These are phyloP conservation scores for Nothoprocta perdicaria DNA, from an alignment of 2,113 vertebrate genomes.

Conservation along the genomic window DNA sequence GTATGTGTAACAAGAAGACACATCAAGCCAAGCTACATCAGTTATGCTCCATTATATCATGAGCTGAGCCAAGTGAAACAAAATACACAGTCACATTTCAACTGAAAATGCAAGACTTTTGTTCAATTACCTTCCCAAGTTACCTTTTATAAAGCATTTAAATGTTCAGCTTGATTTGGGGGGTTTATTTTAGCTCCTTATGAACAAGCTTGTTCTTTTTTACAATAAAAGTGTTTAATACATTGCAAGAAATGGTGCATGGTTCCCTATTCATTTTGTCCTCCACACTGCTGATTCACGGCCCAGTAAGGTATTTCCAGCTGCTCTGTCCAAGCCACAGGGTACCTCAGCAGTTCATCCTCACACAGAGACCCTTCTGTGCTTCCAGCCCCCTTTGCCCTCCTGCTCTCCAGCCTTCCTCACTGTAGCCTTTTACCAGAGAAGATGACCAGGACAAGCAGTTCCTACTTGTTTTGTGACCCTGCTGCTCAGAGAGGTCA, in stretches of 20 bases:
- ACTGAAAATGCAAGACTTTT: background rate
- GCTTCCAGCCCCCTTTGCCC: background rate
- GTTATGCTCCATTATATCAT: slow-evolving; percentile 61
- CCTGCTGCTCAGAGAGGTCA: background rate
- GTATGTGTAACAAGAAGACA: slow-evolving; percentile 1
- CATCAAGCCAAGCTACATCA: slow-evolving; percentile 38
- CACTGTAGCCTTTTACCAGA: background rate
- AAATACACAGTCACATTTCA: background rate
- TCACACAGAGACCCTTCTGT: background rate
- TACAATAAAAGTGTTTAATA: background rate
- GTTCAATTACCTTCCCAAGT: background rate
- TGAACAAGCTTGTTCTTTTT: background rate
- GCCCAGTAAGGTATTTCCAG: background rate
- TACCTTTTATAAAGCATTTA: background rate
- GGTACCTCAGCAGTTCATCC: no score
- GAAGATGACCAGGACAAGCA: background rate
- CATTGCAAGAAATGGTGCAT: background rate
- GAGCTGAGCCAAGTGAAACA: slow-evolving; percentile 38
- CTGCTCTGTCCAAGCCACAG: background rate
- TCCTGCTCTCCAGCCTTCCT: background rate
- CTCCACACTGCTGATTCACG: background rate
- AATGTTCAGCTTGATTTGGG: background rate
- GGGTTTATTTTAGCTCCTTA: background rate
- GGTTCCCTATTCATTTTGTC: background rate
- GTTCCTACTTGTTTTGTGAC: background rate